Evolutionary conservation across 1,140 invertebrate species (phyloP), one percentile per base, ranked within the genome.

Genomic region (Cepaea nemoralis): DNA sequence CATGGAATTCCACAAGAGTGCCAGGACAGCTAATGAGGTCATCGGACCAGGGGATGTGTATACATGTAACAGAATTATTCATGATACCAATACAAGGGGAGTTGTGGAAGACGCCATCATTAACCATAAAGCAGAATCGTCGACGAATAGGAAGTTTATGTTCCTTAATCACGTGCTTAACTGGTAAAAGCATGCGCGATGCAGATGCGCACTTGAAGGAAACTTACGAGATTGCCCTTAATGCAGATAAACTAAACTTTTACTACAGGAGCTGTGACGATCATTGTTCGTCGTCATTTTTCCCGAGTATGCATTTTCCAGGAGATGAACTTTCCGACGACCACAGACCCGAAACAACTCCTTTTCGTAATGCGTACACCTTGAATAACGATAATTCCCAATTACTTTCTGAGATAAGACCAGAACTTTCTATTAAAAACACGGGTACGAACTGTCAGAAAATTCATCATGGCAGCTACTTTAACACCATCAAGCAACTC

Each of bases 11-110:
- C 59, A 63, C 6, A 27, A 31, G 16, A 5, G 6, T 31, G n/a
- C 3, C n/a, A 31, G 59, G 2, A 16, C 22, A 1, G n/a, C 59
- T 8, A 5, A 2, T 31, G 59, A 27, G 22, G 59, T 31, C 5
- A 63, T 63, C 33, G 59, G 59, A 63, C 59, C 59, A 31, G 59
- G 33, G 59, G 59, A 63, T 63, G 27, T 63, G 59, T 63, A 63
- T 31, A 27, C 5, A 6, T 10, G 27, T 27, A 63, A 63, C 2
- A 63, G 10, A 1, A 27, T 31, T 63, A 5, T 27, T 6, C 5
- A n/a, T 6, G 59, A 27, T 31, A 63, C n/a, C 10, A 31, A 31
- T 1, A 63, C 27, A 27, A 63, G n/a, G 2, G 22, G 22, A n/a
- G 5, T 6, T 16, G 10, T 31, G 0, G 27, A 6, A 31, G 59